phyloP scores from a whole-genome alignment of 2,888 invertebrate genomes.

The Mechanitis messenoides region DNA sequence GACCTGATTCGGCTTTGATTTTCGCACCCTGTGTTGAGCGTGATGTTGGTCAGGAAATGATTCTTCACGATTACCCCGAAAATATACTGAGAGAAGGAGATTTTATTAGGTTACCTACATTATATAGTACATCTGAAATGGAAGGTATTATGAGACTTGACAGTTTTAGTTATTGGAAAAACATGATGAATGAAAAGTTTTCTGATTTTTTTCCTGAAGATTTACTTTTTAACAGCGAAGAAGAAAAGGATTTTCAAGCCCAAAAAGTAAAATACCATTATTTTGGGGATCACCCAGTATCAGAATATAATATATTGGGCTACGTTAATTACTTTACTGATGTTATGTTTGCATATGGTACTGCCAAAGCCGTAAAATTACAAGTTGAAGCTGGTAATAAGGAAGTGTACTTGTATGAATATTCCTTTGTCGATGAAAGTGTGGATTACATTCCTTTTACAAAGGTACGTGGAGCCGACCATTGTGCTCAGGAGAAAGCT shows the following conservation, averaged over 20 bases:
- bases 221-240: slow-evolving; percentile 37
- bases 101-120: slow-evolving; percentile 38
- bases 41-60: slow-evolving; percentile 32
- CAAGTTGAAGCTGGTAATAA: slow-evolving; percentile 41
- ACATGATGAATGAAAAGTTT: slow-evolving; percentile 43
- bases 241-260: slow-evolving; percentile 38
- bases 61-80: slow-evolving; percentile 39
- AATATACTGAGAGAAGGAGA: slow-evolving; percentile 37
- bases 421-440: slow-evolving; percentile 38
- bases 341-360: slow-evolving; percentile 39
- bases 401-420: slow-evolving; percentile 46
- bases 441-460: slow-evolving; percentile 34
- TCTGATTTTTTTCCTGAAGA: slow-evolving; percentile 44
- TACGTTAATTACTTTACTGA: slow-evolving; percentile 52
- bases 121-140: slow-evolving; percentile 42
- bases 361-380: slow-evolving; percentile 36
- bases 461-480: slow-evolving; percentile 27
- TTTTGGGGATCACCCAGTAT: slow-evolving; percentile 37
- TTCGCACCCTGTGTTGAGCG: slow-evolving; percentile 38
- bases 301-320: slow-evolving; percentile 32
- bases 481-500: slow-evolving; percentile 39
- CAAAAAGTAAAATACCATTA: slow-evolving; percentile 35
- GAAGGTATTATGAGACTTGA: slow-evolving; percentile 32
- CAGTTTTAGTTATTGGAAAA: slow-evolving; percentile 36
- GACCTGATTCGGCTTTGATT: slow-evolving; percentile 26